Evolutionary conservation across 2,888 invertebrate genomes (phyloP).

Genomic region (Mimas tiliae): DNA sequence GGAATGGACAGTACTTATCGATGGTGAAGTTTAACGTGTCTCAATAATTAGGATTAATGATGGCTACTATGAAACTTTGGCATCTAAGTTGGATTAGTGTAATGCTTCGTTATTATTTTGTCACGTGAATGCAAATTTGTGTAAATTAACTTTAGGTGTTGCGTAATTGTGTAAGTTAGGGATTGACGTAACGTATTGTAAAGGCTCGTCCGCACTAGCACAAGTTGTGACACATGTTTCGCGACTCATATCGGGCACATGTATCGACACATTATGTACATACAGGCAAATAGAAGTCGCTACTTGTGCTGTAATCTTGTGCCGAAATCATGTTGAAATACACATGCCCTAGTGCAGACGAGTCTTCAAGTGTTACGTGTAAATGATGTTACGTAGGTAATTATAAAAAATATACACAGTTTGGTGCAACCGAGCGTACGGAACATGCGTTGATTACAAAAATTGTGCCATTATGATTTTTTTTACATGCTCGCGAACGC

Average conservation of each 20-base stretch:
- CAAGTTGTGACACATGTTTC: too few species aligned
- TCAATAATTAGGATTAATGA: slow-evolving; percentile 13
- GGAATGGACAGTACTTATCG: slow-evolving; percentile 11
- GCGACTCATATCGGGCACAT: too few species aligned
- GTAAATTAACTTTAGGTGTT: slow-evolving; percentile 24
- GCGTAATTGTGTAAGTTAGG: slow-evolving; percentile 23
- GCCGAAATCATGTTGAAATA: too few species aligned
- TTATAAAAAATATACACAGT: slow-evolving; percentile 27
- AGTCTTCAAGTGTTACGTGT: not conserved
- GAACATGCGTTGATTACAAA: slow-evolving; percentile 61
- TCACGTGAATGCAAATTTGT: slow-evolving; percentile 10
- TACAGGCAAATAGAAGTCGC: too few species aligned
- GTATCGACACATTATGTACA: too few species aligned
- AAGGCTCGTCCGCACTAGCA: not conserved
- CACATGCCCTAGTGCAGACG: too few species aligned
- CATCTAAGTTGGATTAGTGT: slow-evolving; percentile 14
- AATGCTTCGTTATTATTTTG: slow-evolving; percentile 17
- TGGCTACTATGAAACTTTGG: slow-evolving; percentile 13
- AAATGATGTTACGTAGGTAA: not conserved
- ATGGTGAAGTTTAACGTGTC: slow-evolving; percentile 9
- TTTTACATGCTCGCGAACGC: slow-evolving; percentile 60
- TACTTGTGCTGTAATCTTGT: too few species aligned
- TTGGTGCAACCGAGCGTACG: slow-evolving; percentile 38
- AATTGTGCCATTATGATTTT: slow-evolving; percentile 73
- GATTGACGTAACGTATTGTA: slow-evolving; percentile 5